Evolutionary conservation across 2,888 invertebrate genomes (phyloP).

Genomic region (Octodonta nipae): DNA sequence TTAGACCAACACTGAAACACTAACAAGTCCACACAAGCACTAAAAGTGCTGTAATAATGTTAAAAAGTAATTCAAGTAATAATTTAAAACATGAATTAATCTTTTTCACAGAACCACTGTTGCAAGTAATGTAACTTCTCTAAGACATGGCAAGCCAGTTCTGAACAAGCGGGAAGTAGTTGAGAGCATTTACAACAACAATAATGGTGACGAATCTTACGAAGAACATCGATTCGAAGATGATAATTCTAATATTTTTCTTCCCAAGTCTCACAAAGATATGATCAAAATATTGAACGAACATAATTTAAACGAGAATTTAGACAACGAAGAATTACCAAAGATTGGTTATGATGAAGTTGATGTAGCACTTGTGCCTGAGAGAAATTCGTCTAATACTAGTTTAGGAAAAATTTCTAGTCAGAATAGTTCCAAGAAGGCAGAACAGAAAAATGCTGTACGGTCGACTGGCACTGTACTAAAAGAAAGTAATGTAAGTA

Average conservation of each 20-base stretch:
- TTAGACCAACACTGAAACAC: no score
- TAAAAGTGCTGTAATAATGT: no score
- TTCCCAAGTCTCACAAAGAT: slow-evolving; percentile 14
- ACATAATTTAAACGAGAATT: slow-evolving; percentile 31
- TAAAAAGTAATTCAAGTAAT: no score
- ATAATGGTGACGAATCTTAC: slow-evolving; percentile 26
- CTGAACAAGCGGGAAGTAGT: slow-evolving; percentile 32
- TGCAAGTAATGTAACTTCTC: slow-evolving; percentile 31
- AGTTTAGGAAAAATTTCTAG: no score
- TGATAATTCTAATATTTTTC: slow-evolving; percentile 15
- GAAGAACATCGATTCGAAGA: slow-evolving; percentile 26
- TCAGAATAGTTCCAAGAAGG: no score
- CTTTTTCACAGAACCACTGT: no score
- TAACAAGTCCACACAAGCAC: no score
- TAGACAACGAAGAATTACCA: slow-evolving; percentile 38
- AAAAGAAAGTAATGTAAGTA: no score
- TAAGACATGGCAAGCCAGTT: slow-evolving; percentile 33
- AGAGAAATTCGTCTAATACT: no score
- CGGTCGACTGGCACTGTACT: no score
- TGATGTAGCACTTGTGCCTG: slow-evolving; percentile 22
- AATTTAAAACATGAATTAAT: no score
- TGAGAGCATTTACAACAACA: slow-evolving; percentile 29
- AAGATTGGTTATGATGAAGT: slow-evolving; percentile 30
- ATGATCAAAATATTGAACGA: slow-evolving; percentile 35
- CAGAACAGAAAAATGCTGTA: no score